Conservation (phyloP, 2,888 invertebrate genomes). For the Anthrax anthrax region DNA sequence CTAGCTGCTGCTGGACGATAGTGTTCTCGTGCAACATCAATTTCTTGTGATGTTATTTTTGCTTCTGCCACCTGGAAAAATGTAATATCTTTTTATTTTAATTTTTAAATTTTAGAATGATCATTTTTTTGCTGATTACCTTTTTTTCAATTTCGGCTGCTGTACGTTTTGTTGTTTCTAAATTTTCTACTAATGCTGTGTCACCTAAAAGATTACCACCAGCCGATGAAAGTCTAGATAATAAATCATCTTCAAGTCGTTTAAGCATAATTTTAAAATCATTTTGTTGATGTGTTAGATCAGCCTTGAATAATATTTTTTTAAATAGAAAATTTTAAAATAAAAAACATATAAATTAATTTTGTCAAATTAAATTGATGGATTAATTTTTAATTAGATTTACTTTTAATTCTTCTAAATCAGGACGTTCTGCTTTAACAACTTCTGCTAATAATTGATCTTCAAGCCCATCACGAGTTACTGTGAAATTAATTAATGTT, state of each 20-base stretch:
- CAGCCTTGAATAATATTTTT: conserved; percentile 43
- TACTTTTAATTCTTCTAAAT: conserved; percentile 80
- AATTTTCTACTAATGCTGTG: conserved; percentile 87
- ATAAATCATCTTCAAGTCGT: conserved; percentile 78
- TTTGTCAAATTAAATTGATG: not conserved
- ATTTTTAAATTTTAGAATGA: not conserved
- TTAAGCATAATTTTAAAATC: conserved; percentile 93
- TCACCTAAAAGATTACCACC: conserved; percentile 89
- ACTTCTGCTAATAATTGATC: conserved; percentile 93
- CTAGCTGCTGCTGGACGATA: conserved; percentile 66
- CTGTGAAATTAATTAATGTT: conserved; percentile 92
- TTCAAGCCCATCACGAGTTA: conserved; percentile 89
- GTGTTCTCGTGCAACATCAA: conserved; percentile 84
- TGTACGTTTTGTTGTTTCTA: conserved; percentile 90
- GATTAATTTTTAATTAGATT: not conserved
- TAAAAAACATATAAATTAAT: not conserved
- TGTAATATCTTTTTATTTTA: not conserved
- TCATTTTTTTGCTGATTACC: too few species aligned
- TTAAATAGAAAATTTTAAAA: conserved; percentile 6
- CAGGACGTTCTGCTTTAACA: conserved; percentile 91
- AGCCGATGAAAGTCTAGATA: conserved; percentile 80
- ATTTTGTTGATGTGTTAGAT: conserved; percentile 90
- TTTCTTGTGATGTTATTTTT: conserved; percentile 78
- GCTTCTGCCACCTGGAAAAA: conserved; percentile 60
- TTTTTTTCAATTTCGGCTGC: conserved; percentile 91